phyloP scores from a whole-genome alignment of 2,888 invertebrate genomes.

The Melanophora roralis region DNA sequence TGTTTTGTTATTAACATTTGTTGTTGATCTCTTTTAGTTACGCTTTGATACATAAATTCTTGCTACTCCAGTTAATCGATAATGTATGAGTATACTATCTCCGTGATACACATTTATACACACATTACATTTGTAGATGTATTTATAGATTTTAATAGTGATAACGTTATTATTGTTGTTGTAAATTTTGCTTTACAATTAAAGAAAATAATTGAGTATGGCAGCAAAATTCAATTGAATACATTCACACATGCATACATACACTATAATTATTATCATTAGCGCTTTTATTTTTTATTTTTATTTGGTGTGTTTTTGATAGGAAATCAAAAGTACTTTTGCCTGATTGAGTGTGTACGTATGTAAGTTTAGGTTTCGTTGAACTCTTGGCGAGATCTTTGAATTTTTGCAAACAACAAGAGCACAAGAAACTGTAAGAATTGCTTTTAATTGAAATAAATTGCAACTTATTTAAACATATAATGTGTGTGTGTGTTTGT shows the following conservation, averaged over 20 bases:
- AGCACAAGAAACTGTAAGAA: not conserved
- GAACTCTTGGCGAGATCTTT: constrained; percentile 18
- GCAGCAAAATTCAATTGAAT: not conserved
- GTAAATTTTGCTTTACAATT: not conserved
- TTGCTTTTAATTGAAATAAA: constrained; percentile 24
- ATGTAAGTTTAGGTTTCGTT: constrained; percentile 11
- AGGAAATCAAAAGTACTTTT: constrained; percentile 17
- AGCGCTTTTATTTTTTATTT: not conserved
- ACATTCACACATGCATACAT: not conserved
- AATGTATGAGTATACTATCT: constrained; percentile 31
- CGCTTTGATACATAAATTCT: constrained; percentile 42
- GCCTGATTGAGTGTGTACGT: not conserved
- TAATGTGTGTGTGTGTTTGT: no score
- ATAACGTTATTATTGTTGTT: constrained; percentile 30
- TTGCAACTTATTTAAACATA: constrained; percentile 17
- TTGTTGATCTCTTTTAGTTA: constrained; percentile 57
- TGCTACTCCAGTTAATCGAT: constrained; percentile 56
- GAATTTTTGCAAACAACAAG: not conserved
- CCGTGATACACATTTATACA: not conserved
- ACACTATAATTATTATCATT: not conserved
- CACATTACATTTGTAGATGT: not conserved
- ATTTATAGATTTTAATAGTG: constrained; percentile 32
- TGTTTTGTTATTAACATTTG: not conserved
- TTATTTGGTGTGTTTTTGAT: constrained; percentile 16
- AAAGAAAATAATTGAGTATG: not conserved